These are phyloP conservation scores for Vireo altiloquus DNA, from an alignment of 2,113 vertebrate genomes.

Conservation along the genomic window DNA sequence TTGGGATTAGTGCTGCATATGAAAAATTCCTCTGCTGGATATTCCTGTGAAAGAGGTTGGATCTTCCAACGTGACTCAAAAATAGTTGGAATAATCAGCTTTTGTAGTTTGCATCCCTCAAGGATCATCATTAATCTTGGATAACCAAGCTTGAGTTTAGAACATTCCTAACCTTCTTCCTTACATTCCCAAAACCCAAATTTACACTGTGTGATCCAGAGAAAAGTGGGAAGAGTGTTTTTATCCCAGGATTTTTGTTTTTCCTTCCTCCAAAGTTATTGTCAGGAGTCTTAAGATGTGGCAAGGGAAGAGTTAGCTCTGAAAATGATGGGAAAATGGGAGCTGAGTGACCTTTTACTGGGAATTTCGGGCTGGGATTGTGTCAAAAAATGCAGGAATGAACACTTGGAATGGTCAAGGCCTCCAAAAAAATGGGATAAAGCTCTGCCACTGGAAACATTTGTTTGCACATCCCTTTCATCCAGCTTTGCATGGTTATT, in stretches of 20 bases:
- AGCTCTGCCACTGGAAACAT: background rate
- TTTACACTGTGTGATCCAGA: background rate
- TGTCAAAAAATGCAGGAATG: fast-evolving
- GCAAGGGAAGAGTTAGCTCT: background rate
- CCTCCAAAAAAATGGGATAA: background rate
- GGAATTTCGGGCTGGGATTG: background rate
- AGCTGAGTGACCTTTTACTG: background rate
- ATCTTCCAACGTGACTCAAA: background rate
- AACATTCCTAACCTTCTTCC: background rate
- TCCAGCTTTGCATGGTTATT: background rate
- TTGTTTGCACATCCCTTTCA: slow-evolving; percentile 20
- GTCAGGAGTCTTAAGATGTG: background rate
- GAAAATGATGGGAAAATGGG: background rate
- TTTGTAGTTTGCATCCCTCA: background rate
- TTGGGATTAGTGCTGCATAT: background rate
- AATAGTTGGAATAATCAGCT: background rate
- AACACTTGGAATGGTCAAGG: background rate
- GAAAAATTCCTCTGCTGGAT: background rate
- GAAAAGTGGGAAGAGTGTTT: background rate
- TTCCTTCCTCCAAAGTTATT: background rate
- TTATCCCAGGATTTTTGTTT: background rate
- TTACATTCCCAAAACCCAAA: background rate
- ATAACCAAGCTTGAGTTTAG: background rate
- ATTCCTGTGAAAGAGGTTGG: background rate
- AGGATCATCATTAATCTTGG: background rate